These are phyloP conservation scores for Stegodyphus dumicola DNA, from an alignment of 1,140 invertebrate genomes.

Conservation along the genomic window DNA sequence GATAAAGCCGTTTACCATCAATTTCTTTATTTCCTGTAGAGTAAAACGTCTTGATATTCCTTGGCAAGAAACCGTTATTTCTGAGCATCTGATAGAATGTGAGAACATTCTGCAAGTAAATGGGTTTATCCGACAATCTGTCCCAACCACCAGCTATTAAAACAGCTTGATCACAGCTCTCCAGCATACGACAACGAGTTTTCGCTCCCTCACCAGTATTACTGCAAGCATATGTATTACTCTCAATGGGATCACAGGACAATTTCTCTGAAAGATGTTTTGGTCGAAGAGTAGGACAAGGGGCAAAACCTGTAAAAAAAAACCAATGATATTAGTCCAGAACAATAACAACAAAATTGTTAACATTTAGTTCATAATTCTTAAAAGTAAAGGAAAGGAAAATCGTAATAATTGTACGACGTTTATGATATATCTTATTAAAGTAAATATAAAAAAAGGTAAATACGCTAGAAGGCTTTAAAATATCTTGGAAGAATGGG, in stretches of 20 bases:
- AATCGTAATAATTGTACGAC: too few relatives aligned
- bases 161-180: constrained; percentile 73
- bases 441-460: too few relatives aligned
- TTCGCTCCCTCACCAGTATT: constrained; percentile 69
- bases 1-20: constrained; percentile 5
- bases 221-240: constrained; percentile 70
- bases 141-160: constrained; percentile 74
- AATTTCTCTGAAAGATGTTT: constrained; percentile 67
- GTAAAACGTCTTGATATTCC: constrained; percentile 73
- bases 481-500: too few relatives aligned
- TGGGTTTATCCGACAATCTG: constrained; percentile 67
- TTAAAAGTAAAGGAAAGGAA: too few relatives aligned
- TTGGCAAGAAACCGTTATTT: constrained; percentile 70
- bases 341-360: too few relatives aligned
- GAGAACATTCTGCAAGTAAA: constrained; percentile 67
- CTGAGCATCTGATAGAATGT: constrained; percentile 69
- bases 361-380: too few relatives aligned
- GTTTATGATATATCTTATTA: too few relatives aligned
- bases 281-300: constrained; percentile 69
- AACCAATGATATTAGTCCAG: neutral
- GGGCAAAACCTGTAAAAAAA: constrained; percentile 66
- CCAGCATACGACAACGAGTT: constrained; percentile 70
- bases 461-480: too few relatives aligned
- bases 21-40: constrained; percentile 69
- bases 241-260: constrained; percentile 70